These are phyloP conservation scores for Nephrocerus scutellatus DNA, from an alignment of 2,888 invertebrate species.

Conservation along the genomic window DNA sequence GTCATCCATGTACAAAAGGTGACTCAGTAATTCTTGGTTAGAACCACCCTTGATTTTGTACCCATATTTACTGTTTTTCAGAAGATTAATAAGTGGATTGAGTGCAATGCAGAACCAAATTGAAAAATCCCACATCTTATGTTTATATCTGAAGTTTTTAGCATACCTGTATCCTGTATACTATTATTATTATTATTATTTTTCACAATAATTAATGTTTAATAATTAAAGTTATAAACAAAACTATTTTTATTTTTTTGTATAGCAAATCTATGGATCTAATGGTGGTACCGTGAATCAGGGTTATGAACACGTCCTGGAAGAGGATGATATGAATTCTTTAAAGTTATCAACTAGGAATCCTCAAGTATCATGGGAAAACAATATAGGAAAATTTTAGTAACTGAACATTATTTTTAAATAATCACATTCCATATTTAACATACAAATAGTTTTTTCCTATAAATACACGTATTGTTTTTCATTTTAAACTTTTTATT, in stretches of 20 bases:
- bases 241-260: constrained; percentile 1
- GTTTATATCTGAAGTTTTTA: constrained; percentile 1
- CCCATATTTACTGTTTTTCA: too few relatives aligned
- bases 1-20: too few relatives aligned
- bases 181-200: not conserved
- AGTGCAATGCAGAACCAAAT: too few relatives aligned
- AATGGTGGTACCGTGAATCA: constrained; percentile 69
- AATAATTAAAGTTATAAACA: not conserved
- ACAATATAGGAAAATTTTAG: too few relatives aligned
- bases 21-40: too few relatives aligned
- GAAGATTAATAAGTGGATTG: too few relatives aligned
- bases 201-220: not conserved
- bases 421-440: too few relatives aligned
- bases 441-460: too few relatives aligned
- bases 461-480: too few relatives aligned
- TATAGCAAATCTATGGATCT: constrained; percentile 37
- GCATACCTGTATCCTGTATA: not conserved
- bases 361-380: constrained; percentile 54
- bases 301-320: constrained; percentile 64
- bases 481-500: too few relatives aligned
- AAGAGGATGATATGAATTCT: constrained; percentile 65
- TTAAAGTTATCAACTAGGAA: constrained; percentile 63
- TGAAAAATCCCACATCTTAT: not conserved
- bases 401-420: too few relatives aligned
- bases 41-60: too few relatives aligned